Base-by-base conservation (phyloP, 2,797 vertebrate genomes). In the Syngnathus rostellatus region DNA sequence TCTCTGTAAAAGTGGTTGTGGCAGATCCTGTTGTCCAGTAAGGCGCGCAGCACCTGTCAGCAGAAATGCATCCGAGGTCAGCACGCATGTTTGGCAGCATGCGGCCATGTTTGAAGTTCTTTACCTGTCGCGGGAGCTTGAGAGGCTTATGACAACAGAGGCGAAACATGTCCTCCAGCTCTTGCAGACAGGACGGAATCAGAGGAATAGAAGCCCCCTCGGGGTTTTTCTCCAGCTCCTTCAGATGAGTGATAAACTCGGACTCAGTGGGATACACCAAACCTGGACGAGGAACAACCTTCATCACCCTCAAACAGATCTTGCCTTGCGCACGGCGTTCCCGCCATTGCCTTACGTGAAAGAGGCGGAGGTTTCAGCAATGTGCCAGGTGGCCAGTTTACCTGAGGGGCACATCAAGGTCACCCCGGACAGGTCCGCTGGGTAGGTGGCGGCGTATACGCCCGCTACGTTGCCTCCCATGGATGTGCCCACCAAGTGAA, bases 381-480 rank as follows among this genome's bases (percentile, higher is more conserved):
- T 17, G 41, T 43, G 41, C 41, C 41, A 12, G 11, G 41, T 12
- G 31, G 8, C 19, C 16, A 39, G 19, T 67, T 83, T 78, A 88
- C 86, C 86, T 71, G 81, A 77, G 0, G 87, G 86, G 45, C 85
- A 87, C 5, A 89, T 65, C 74, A 89, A 59, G 38, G 81, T 81
- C 66, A 79, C 45, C 6, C 79, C 41, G 62, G 68, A 70, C 72
- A 87, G 77, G 11, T 76, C 0, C 0, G 55, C 1, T 0, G 84
- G 41, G 72, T 82, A 68, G 0, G 5, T 57, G 14, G 83, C 83
- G 2, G 84, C 82, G 1, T 88, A 89, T 3, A 89, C 84, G 0
- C 87, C 87, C 0, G 87, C 80, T 0, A 89, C 79, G 2, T 82
- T 83, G 2, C 87, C 87, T 0, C 87, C 87, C 87, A 89, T 89